Evolutionary conservation across 2,888 invertebrate species (phyloP).

Genomic region (Siphonodentalium dalli): DNA sequence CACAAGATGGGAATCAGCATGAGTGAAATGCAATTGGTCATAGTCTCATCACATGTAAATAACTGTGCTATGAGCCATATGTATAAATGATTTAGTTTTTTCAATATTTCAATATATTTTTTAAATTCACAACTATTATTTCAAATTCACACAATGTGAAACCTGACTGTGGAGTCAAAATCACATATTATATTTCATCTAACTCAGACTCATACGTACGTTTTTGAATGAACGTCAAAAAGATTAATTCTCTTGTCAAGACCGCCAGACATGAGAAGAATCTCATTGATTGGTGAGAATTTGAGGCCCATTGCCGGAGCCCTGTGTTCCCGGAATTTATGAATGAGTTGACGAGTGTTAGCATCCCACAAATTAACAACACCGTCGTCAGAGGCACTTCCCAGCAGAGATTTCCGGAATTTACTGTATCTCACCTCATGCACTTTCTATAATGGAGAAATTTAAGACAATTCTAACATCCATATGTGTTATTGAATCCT

Average conservation of each 20-base stretch:
- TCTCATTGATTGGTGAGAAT: constrained; percentile 66
- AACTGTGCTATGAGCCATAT: too few relatives aligned
- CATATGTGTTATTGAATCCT: too few relatives aligned
- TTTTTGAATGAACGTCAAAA: constrained; percentile 60
- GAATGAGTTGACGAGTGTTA: constrained; percentile 50
- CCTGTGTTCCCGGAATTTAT: constrained; percentile 57
- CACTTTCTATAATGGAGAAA: constrained; percentile 50
- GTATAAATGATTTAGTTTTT: too few relatives aligned
- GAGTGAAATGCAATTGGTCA: too few relatives aligned
- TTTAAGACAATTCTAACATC: background rate
- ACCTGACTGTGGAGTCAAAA: too few relatives aligned
- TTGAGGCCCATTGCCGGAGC: constrained; percentile 63
- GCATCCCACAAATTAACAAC: constrained; percentile 63
- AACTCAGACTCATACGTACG: constrained; percentile 46
- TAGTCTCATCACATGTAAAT: too few relatives aligned
- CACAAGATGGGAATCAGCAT: too few relatives aligned
- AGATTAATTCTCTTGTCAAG: constrained; percentile 64
- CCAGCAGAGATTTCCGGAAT: constrained; percentile 56
- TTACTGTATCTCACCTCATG: constrained; percentile 56
- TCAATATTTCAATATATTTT: too few relatives aligned
- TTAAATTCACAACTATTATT: too few relatives aligned
- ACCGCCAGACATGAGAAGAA: constrained; percentile 64
- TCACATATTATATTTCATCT: too few relatives aligned
- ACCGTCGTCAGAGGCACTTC: constrained; percentile 61
- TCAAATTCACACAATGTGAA: too few relatives aligned